These are phyloP conservation scores for Gallinago solitaria DNA, from an alignment of 2,797 vertebrate genomes.

Conservation along the genomic window DNA sequence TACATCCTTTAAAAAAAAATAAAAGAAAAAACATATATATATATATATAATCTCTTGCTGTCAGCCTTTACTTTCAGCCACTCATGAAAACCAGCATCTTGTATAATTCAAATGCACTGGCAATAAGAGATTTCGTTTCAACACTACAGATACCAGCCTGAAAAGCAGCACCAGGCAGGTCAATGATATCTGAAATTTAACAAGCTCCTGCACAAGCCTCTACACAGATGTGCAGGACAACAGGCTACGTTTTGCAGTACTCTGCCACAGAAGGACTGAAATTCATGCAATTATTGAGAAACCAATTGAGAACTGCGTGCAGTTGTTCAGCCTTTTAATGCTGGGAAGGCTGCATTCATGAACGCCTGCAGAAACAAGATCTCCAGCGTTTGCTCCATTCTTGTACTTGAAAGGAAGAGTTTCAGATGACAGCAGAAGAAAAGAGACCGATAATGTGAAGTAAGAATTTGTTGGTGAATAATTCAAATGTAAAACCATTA, in stretches of 20 bases:
- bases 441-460: background rate
- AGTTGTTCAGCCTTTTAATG: background rate
- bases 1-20: background rate
- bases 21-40: too few species aligned
- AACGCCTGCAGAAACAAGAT: background rate
- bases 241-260: accelerated
- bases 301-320: background rate
- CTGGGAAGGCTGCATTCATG: background rate
- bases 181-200: background rate
- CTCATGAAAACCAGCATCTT: background rate
- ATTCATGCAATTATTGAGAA: background rate
- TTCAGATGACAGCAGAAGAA: background rate
- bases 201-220: background rate
- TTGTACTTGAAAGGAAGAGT: background rate
- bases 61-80: background rate
- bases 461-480: background rate
- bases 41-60: background rate
- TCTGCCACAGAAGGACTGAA: background rate
- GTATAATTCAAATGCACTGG: background rate
- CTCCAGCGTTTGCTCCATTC: background rate
- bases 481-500: background rate
- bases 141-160: background rate
- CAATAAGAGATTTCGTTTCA: background rate
- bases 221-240: background rate
- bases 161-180: background rate